phyloP scores from a whole-genome alignment of 2,113 vertebrate species.

The Hucho hucho region DNA sequence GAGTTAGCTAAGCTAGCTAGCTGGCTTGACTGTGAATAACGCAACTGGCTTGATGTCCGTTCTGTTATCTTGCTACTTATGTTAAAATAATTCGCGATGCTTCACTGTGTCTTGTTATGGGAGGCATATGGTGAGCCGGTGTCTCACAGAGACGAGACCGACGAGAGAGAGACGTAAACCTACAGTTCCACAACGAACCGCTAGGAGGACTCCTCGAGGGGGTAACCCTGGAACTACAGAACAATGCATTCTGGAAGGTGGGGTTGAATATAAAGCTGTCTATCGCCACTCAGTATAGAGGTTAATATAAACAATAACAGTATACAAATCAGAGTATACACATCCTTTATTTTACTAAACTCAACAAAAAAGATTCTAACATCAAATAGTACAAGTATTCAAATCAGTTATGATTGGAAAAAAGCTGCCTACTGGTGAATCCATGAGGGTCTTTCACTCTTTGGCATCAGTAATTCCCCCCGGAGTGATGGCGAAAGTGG shows the following conservation, averaged over 20 bases:
- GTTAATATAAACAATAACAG: neutral
- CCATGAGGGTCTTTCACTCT: constrained; percentile 73
- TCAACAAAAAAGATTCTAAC: no score
- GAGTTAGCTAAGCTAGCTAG: constrained; percentile 22
- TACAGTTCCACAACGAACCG: constrained; percentile 11
- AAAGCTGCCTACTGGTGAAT: neutral
- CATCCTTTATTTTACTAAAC: no score
- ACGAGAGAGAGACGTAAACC: neutral
- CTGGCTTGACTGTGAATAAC: neutral
- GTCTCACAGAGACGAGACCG: constrained; percentile 46
- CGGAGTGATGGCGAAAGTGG: constrained; percentile 92
- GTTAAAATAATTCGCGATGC: no score
- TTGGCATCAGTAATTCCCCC: constrained; percentile 95
- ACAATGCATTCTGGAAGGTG: constrained; percentile 12
- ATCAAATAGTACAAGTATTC: no score
- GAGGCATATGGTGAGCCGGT: constrained; percentile 12
- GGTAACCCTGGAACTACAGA: neutral
- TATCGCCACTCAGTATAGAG: neutral
- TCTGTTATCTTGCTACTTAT: constrained; percentile 13
- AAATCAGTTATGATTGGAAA: no score
- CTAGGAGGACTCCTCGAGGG: constrained; percentile 24
- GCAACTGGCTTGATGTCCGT: no score
- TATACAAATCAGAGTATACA: no score
- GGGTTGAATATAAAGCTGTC: neutral
- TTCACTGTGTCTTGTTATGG: no score